phyloP scores from a whole-genome alignment of 2,888 invertebrate genomes.

The Barypeithes pellucidus region DNA sequence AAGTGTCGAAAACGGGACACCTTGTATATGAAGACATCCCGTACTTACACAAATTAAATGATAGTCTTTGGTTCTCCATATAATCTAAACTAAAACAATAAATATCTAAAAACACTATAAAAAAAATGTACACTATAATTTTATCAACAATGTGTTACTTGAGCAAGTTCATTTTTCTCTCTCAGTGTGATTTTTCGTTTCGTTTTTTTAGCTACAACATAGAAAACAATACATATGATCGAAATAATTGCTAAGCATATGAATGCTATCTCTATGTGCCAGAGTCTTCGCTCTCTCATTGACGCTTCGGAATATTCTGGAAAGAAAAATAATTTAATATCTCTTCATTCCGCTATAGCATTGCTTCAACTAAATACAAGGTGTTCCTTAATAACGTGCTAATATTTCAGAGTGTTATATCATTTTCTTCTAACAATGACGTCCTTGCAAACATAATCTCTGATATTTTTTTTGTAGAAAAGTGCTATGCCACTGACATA shows the following conservation, averaged over 20 bases:
- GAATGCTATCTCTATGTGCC: slow-evolving; percentile 47
- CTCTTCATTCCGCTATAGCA: no score
- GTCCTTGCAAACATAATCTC: no score
- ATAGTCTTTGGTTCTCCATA: slow-evolving; percentile 28
- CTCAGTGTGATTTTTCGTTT: slow-evolving; percentile 35
- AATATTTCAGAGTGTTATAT: no score
- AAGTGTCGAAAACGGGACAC: no score
- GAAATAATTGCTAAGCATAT: slow-evolving; percentile 34
- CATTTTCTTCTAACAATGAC: no score
- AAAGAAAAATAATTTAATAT: no score
- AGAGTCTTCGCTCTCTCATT: slow-evolving; percentile 25
- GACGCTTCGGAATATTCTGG: slow-evolving; percentile 30
- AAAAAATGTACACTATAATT: slow-evolving; percentile 10
- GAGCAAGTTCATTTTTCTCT: slow-evolving; percentile 42
- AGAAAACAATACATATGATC: slow-evolving; percentile 32
- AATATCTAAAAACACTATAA: slow-evolving; percentile 13
- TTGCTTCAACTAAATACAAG: no score
- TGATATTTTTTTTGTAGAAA: no score
- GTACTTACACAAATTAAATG: neutral
- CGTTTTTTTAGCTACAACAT: slow-evolving; percentile 37
- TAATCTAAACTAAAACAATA: slow-evolving; percentile 18
- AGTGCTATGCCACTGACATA: no score
- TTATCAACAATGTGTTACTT: slow-evolving; percentile 45
- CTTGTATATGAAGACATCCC: no score
- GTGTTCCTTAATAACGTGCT: no score